Evolutionary conservation across 2,113 vertebrate species (phyloP).

Genomic region (Hystrix brachyura): DNA sequence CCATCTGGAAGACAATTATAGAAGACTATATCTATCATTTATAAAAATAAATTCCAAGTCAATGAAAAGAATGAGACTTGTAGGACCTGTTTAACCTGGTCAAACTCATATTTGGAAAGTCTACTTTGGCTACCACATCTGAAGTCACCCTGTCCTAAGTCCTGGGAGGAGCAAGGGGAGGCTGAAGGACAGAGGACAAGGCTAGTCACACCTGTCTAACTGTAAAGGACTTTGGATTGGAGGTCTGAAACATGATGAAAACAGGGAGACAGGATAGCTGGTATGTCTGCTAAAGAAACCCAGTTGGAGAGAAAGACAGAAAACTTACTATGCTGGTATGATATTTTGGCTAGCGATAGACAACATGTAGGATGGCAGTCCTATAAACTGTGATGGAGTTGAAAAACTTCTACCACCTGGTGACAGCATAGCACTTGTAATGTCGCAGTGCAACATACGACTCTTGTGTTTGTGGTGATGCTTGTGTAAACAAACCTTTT

Average conservation of each 20-base stretch:
- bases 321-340: no score
- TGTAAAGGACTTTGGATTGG: background rate
- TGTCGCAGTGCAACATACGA: accelerated
- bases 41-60: slow-evolving; percentile 10
- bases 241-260: background rate
- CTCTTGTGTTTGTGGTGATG: background rate
- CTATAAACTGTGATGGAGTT: background rate
- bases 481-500: background rate
- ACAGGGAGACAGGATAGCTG: background rate
- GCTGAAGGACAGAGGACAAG: background rate
- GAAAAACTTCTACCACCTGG: background rate
- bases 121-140: background rate
- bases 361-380: no score
- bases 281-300: background rate
- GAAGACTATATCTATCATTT: background rate
- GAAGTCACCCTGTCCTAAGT: background rate
- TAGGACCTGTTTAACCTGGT: background rate
- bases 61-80: background rate
- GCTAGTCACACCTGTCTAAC: no score
- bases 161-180: background rate
- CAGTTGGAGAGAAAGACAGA: background rate
- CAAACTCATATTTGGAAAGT: background rate
- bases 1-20: slow-evolving; percentile 8
- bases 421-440: background rate
- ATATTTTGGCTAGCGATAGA: background rate